These are phyloP conservation scores for Porites evermanni DNA, from an alignment of 92 coral and sea anemone genomes.

Conservation along the genomic window DNA sequence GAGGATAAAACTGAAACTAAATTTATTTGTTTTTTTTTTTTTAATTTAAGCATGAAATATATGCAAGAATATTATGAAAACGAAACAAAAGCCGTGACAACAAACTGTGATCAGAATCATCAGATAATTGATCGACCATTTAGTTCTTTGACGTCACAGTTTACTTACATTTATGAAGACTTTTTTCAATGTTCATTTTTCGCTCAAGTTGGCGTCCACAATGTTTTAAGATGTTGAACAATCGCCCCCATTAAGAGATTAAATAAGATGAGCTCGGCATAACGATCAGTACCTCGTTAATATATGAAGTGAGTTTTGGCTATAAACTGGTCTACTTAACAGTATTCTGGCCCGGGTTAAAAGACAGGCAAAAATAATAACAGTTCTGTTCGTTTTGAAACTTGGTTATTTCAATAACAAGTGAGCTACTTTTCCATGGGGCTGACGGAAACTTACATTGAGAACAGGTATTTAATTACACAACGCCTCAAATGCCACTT, in stretches of 20 bases:
- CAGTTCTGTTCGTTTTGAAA: not conserved
- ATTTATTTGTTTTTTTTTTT: not conserved
- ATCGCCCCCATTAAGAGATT: not conserved
- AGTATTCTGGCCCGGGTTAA: not conserved
- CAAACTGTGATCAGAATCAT: not conserved
- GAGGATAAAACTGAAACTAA: constrained; percentile 5
- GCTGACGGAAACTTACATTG: not conserved
- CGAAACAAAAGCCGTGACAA: not conserved
- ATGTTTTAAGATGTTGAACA: not conserved
- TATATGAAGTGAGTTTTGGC: not conserved
- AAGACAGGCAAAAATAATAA: too few species aligned
- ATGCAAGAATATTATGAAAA: not conserved
- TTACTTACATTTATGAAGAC: not conserved
- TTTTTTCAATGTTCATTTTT: not conserved
- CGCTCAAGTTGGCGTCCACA: not conserved
- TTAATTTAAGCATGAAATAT: not conserved
- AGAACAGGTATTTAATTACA: not conserved
- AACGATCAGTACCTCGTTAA: not conserved
- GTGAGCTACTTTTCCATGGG: not conserved
- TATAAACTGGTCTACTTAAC: not conserved
- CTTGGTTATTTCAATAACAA: not conserved
- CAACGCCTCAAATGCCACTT: not conserved
- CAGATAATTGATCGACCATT: constrained; percentile 21
- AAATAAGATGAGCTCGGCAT: not conserved
- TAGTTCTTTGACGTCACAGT: constrained; percentile 23